phyloP scores from a whole-genome alignment of 2,113 vertebrate genomes.

The Catharus minimus region DNA sequence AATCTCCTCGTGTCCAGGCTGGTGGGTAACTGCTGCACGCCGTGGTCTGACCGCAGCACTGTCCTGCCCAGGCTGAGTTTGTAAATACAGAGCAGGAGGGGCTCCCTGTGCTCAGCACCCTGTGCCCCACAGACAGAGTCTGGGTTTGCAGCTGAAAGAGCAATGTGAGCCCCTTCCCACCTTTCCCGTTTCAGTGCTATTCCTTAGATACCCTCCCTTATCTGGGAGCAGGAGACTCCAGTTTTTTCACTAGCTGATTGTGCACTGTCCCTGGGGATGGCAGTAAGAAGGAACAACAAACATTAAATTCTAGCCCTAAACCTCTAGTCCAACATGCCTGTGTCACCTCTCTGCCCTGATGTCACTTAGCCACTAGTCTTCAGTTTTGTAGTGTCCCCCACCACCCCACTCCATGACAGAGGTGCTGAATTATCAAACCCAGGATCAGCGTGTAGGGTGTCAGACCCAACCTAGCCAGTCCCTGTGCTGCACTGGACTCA shows the following conservation, averaged over 20 bases:
- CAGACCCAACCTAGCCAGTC: background rate
- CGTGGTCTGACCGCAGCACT: fast-evolving
- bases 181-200: background rate
- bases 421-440: background rate
- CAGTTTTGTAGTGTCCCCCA: background rate
- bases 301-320: background rate
- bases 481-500: fast-evolving
- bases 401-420: fast-evolving
- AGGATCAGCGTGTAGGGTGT: background rate
- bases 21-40: background rate
- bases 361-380: background rate
- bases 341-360: background rate
- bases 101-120: background rate
- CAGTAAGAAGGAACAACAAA: background rate
- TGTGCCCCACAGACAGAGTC: fast-evolving
- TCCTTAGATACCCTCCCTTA: background rate
- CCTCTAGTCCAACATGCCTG: background rate
- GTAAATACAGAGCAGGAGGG: background rate
- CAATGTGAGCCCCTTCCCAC: background rate
- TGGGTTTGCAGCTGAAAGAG: background rate
- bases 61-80: background rate
- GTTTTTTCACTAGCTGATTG: fast-evolving
- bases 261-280: background rate
- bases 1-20: background rate
- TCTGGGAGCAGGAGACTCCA: fast-evolving